Evolutionary conservation across 2,797 vertebrate species (phyloP).

Genomic region (Diglossa cyanea): DNA sequence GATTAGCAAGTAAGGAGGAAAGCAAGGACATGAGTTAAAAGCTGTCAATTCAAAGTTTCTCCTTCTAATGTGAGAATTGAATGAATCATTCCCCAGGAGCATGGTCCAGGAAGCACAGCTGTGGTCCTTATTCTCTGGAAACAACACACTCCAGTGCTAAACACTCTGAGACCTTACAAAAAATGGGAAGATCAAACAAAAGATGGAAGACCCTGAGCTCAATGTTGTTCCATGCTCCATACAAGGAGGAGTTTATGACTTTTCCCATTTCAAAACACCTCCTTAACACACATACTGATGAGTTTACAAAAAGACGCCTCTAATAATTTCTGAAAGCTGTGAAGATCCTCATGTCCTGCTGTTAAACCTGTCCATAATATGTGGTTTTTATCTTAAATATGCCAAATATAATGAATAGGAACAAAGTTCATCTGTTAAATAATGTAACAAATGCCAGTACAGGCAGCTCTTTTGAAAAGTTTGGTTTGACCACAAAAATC

Average conservation of each 20-base stretch:
- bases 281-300: rapidly evolving
- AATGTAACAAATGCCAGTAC: background rate
- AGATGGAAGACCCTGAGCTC: background rate
- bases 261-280: background rate
- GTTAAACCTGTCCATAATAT: background rate
- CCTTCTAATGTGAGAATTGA: background rate
- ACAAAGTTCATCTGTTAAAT: background rate
- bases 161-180: background rate
- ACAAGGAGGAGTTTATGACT: background rate
- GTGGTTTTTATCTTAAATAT: background rate
- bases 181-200: background rate
- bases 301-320: background rate
- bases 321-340: background rate
- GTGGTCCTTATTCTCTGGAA: background rate
- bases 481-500: background rate
- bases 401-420: background rate
- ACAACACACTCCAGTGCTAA: rapidly evolving
- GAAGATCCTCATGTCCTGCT: background rate
- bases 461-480: background rate
- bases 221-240: background rate
- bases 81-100: background rate
- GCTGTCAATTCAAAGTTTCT: background rate
- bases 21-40: background rate
- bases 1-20: background rate
- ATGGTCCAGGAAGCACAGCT: background rate